Base-by-base conservation (phyloP, 2,797 vertebrate genomes). In the Falco berigora region DNA sequence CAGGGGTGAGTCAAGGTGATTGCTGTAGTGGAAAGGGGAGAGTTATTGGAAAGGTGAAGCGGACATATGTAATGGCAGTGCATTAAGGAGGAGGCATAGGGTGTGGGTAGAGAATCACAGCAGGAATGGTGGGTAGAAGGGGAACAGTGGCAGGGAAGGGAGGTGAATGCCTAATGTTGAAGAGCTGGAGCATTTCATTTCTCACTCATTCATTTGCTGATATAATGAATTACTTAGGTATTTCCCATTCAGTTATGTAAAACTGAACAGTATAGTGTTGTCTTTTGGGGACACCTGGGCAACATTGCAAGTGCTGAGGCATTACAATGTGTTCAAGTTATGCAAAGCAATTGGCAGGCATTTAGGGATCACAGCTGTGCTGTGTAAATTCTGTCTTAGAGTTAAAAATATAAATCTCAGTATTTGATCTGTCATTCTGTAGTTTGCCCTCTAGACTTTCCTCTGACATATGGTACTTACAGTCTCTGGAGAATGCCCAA, bases 351-450 rank as follows among this genome's bases (percentile, higher is more conserved):
- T 20, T 68, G 94, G 73, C 88, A 91, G 76, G 86, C 79, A 36
- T 85, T 90, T 88, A 93, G 28, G 86, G 66, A 88, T 75, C 92
- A 63, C 93, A 97, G 92, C 86, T 97, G 94, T 71, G 84, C 87
- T 28, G 9, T 12, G 64, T 10, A 49, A 64, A 63, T 62, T 89
- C 74, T 63, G 75, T 56, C 80, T 90, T 77, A 5, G 21, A 85
- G 64, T 75, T 78, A 68, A 92, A 95, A 92, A 92, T 68, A 90
- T 91, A 95, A 89, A 46, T 36, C 77, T 74, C 83, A 14, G 49
- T 49, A 58, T 92, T 85, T 88, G 91, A 86, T 94, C 91, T 86
- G 66, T 15, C 64, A 59, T 72, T 58, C 82, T 64, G 47, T 15
- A 79, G 76, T 59, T 86, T 88, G 72, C 88, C 86, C 90, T 78